Conservation (phyloP, 2,113 vertebrate genomes). For the Amphiprion ocellaris region DNA sequence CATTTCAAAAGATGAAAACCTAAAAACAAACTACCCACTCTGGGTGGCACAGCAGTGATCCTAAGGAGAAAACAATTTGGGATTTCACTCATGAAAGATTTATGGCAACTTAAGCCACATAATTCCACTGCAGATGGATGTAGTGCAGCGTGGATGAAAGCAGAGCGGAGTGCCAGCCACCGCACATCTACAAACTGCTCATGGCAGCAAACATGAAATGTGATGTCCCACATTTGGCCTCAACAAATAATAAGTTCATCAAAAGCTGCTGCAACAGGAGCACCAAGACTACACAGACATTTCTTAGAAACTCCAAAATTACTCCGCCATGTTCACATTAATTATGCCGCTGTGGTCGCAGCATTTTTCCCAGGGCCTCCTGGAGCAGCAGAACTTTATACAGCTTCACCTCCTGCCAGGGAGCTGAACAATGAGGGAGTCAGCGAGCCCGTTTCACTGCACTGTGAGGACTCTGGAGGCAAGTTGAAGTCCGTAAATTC, state of each 20-base stretch:
- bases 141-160: neutral
- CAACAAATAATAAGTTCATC: neutral
- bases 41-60: neutral
- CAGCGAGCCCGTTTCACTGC: conserved; percentile 45
- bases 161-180: neutral
- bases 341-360: conserved; percentile 48
- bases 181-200: conserved; percentile 1
- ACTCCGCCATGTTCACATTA: conserved; percentile 41
- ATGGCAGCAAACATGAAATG: conserved; percentile 16
- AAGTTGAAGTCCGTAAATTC: conserved; percentile 9
- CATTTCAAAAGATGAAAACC: neutral
- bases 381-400: conserved; percentile 38
- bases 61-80: neutral
- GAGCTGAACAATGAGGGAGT: conserved; percentile 52
- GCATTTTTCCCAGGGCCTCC: conserved; percentile 65
- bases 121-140: conserved; percentile 9
- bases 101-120: conserved; percentile 2
- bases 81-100: neutral
- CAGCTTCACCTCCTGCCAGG: conserved; percentile 18
- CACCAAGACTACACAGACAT: neutral
- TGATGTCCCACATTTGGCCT: conserved; percentile 2
- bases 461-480: neutral
- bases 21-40: neutral
- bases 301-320: conserved; percentile 44
- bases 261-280: neutral